phyloP scores from a whole-genome alignment of 2,888 invertebrate species.

The Ypsolopha scabrella region DNA sequence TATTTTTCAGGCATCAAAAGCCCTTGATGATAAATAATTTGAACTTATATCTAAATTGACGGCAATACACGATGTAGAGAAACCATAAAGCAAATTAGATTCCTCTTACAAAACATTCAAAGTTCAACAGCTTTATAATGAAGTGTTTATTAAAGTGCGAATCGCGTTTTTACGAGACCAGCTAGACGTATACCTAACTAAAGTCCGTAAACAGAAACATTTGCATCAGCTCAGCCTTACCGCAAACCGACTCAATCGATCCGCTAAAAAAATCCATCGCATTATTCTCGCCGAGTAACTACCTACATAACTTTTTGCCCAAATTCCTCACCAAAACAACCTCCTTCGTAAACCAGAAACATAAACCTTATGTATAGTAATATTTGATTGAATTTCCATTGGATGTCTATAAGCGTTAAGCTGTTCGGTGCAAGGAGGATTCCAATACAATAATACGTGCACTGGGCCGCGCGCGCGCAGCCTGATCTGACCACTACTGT shows the following conservation, averaged over 20 bases:
- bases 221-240: constrained; percentile 58
- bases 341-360: no score
- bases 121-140: constrained; percentile 21
- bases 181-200: constrained; percentile 51
- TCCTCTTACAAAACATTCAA: background rate
- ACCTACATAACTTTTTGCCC: constrained; percentile 36
- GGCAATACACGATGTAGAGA: no score
- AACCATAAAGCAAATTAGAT: no score
- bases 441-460: constrained; percentile 68
- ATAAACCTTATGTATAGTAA: no score
- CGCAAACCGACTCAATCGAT: constrained; percentile 62
- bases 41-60: no score
- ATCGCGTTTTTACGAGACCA: constrained; percentile 25
- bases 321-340: background rate
- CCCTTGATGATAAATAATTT: no score
- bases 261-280: constrained; percentile 62
- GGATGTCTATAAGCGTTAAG: constrained; percentile 21
- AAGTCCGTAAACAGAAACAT: constrained; percentile 53
- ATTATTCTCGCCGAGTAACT: constrained; percentile 55
- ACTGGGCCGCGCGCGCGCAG: constrained; percentile 68
- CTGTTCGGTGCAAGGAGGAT: constrained; percentile 39
- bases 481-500: constrained; percentile 71
- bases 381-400: background rate
- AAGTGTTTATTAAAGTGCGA: constrained; percentile 41
- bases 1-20: no score